Base-by-base conservation (phyloP, 2,797 vertebrate genomes). In the Telmatherina bonti region DNA sequence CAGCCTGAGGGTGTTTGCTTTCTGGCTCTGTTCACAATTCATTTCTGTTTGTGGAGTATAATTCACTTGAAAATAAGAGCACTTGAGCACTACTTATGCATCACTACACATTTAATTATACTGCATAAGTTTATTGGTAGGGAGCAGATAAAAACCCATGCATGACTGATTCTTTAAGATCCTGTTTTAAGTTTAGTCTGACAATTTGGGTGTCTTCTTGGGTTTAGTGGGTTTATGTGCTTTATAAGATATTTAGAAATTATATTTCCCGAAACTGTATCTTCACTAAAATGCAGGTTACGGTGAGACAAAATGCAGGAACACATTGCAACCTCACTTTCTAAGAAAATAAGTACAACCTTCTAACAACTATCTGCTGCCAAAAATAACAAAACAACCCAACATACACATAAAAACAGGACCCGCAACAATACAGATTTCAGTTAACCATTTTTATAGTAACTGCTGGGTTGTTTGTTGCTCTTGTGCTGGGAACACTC, bases 1-100 rank as follows among this genome's bases (percentile, higher is more conserved):
- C 49, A 58, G 36, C 59, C 56, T 10, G 54, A 78, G 43, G 53
- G 70, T 64, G 33, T 62, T 62, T 71, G 27, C 58, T 57, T 33
- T 70, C 36, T 35, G n/a, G 16, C 13, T 3, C 29, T 38, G 33
- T 36, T 79, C 59, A 73, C 62, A 43, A 62, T 55, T 74, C 52
- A 55, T 63, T 24, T 56, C 31, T 53, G 59, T 63, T 43, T 61
- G 36, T 68, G 63, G 45, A 66, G 47, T 45, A 75, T 20, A 43
- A 62, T 54, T 79, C 54, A 20, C 57, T 64, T 4, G n/a, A 49
- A 41, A 62, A 53, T 56, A 49, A 49, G 27, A 58, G 36, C 56
- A 59, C 31, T 30, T 13, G 33, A 72, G 67, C 45, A 55, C 10
- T 27, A 11, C 58, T 53, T 64, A 78, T 79, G n/a, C 18, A 60